Evolutionary conservation across 2,113 vertebrate genomes (phyloP).

Genomic region (Thalassarche chlororhynchos): DNA sequence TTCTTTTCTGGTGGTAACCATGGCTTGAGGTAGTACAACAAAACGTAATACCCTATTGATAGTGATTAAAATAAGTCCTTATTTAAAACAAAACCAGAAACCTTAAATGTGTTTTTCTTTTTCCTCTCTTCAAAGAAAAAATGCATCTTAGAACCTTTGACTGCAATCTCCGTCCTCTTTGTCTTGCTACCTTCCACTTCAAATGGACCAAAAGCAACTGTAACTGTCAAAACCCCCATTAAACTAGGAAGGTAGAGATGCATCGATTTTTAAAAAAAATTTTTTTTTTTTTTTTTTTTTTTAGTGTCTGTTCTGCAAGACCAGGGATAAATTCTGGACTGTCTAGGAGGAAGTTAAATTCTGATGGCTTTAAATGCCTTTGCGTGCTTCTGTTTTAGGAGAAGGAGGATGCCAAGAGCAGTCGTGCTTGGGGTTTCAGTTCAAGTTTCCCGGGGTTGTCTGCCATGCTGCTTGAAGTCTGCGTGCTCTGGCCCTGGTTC

Average conservation of each 20-base stretch:
- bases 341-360: background rate
- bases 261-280: background rate
- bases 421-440: background rate
- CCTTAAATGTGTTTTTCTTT: background rate
- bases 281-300: background rate
- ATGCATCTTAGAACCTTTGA: background rate
- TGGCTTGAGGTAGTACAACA: background rate
- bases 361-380: background rate
- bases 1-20: background rate
- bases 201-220: background rate
- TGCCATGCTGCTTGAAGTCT: background rate
- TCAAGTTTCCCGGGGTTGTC: background rate
- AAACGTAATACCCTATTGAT: background rate
- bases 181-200: background rate
- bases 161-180: background rate
- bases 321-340: background rate
- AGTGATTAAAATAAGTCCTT: background rate
- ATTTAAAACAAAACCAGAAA: background rate
- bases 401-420: background rate
- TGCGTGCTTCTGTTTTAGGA: background rate
- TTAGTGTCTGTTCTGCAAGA: background rate
- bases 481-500: background rate
- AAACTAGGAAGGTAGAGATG: background rate
- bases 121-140: background rate
- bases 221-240: background rate